A percentile compares a stretch with the other conserved stretches of the same genome.
Conservation (phyloP, 2,113 vertebrate genomes). For the Ardeotis arabs region DNA sequence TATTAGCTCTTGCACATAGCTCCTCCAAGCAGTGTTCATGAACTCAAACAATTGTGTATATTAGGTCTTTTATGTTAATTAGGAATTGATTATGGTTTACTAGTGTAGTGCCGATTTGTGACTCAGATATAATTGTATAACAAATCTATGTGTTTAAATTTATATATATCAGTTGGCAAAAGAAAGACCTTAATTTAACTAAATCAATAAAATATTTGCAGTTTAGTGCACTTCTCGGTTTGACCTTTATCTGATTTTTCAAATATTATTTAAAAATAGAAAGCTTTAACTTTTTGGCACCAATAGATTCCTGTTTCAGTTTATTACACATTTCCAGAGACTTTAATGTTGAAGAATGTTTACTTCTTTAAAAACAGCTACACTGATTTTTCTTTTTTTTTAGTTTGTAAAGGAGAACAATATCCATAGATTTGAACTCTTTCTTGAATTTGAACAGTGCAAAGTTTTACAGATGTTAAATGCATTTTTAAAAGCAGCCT, state of each 20-base stretch:
- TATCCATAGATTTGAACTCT: neutral
- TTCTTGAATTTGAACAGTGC: neutral
- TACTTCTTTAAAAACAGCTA: neutral
- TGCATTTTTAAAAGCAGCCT: neutral
- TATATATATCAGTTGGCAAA: neutral
- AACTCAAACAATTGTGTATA: neutral
- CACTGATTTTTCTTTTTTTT: neutral
- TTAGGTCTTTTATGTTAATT: neutral
- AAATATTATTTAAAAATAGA: constrained; percentile 36
- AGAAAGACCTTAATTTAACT: neutral
- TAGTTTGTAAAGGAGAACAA: neutral
- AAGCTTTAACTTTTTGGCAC: constrained; percentile 12
- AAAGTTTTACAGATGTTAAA: neutral
- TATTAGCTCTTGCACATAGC: neutral
- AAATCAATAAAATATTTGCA: neutral
- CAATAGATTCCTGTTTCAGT: neutral
- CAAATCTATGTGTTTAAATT: neutral
- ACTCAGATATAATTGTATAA: neutral
- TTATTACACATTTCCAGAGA: neutral
- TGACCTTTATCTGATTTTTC: constrained; percentile 16
- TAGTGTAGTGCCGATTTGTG: neutral
- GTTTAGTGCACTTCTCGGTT: constrained; percentile 19
- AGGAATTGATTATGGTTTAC: neutral
- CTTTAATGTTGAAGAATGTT: neutral
- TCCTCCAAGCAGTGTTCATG: neutral